Base-by-base conservation (phyloP, 2,113 vertebrate species). In the Pandion haliaetus region DNA sequence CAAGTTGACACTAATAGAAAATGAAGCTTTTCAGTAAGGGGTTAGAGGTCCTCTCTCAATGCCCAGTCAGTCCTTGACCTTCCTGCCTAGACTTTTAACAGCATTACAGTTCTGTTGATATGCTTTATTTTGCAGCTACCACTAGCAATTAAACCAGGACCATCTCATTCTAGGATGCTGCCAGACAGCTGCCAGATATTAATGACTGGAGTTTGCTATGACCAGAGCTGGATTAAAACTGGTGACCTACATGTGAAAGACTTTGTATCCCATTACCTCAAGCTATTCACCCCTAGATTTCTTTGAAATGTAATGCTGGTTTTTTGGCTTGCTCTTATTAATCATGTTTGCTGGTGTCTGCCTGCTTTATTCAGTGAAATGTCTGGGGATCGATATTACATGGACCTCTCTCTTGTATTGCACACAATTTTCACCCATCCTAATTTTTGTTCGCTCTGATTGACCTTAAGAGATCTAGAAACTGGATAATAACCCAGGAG, bases 391-490 rank as follows among this genome's bases (percentile, higher is more conserved):
- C 0, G 2, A 36, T 94, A 82, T 52, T 55, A 36, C 58, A 11
- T 44, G 55, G 52, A 69, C 16, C 25, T 90, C 45, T 90, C 34
- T 38, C 31, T 61, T 15, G 2, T 69, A 67, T 65, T 12, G 1
- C 54, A 59, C 31, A 52, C 58, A n/a, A 0, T 87, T 93, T 89
- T 90, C 78, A 90, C 58, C 40, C 58, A 82, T 81, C 61, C 44
- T 86, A 42, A 84, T 70, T 94, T 95, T 87, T 63, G 32, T 87
- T 80, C 69, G 24, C 8, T 93, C n/a, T 84, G 34, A 26, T 74
- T 94, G 88, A 94, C 87, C 66, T 80, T 96, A 94, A 80, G 85
- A 77, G 94, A 73, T 96, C 87, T 91, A 74, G 85, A 83, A 95
- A 96, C 62, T 74, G 71, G 57, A 78, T 95, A 95, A 96, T 72